Base-by-base conservation (phyloP, 1,140 invertebrate species). In the Aphis gossypii region DNA sequence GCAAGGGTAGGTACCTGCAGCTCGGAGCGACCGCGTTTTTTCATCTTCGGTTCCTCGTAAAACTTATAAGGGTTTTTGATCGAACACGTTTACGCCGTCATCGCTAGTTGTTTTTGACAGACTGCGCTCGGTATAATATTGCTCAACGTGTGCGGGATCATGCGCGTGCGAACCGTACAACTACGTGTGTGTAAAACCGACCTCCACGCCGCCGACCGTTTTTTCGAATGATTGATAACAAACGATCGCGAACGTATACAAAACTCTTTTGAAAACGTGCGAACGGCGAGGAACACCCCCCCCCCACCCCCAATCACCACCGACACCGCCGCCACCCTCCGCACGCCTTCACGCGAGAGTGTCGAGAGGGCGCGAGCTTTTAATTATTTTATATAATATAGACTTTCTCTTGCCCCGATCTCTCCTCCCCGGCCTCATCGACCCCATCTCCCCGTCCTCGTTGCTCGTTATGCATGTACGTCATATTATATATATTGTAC, bases 171-270 rank as follows among this genome's bases (percentile, higher is more conserved):
- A n/a, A 89, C 87, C 30, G 9, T 18, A n/a, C 9, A n/a, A 76
- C 38, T 41, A 41, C 60, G n/a, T n/a, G 60, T n/a, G 60, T n/a
- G 35, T 51, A 88, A 35, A 60, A 60, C 51, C 21, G 0, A 46
- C 20, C 68, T 23, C 7, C 60, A 0, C 41, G n/a, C 38, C 44
- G 30, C 48, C 44, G 30, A 46, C 92, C 48, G 92, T 93, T 93
- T 93, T 93, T 93, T 93, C 60, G 82, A 93, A 93, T 93, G 92
- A 93, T 93, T 93, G 92, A 93, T 93, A 93, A 93, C 92, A 68
- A 93, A 93, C 51, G 91, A 92, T 92, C 91, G 68, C 91, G 48
- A 4, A 23, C 38, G 38, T 41, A 41, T 44, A 76, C 35, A 38
- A 86, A 84, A 84, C 92, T 93, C 76, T 93, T 93, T 84, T 54